These are phyloP conservation scores for Electrona antarctica DNA, from an alignment of 2,113 vertebrate genomes.

Conservation along the genomic window DNA sequence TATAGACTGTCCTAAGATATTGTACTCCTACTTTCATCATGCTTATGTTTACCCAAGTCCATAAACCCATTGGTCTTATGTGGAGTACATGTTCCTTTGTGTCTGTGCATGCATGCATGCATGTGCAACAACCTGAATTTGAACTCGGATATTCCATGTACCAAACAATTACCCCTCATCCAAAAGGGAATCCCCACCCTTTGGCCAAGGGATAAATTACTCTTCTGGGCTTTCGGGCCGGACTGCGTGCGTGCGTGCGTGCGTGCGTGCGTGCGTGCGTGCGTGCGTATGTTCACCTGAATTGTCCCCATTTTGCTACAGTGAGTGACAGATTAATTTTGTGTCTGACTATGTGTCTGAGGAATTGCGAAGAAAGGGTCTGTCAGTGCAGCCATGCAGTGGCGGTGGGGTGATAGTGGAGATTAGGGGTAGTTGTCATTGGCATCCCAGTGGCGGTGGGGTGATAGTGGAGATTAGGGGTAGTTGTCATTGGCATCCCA, in stretches of 20 bases:
- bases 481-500: conserved; percentile 91
- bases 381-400: conserved; percentile 84
- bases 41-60: conserved; percentile 70
- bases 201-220: too few species aligned
- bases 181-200: background rate
- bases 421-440: conserved; percentile 93
- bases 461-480: conserved; percentile 88
- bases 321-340: conserved; percentile 98
- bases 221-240: too few species aligned
- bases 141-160: conserved; percentile 4
- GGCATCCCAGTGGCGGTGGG: conserved; percentile 51
- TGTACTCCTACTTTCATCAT: conserved; percentile 61
- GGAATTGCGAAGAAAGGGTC: conserved; percentile 92
- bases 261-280: too few species aligned
- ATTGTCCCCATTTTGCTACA: too few species aligned
- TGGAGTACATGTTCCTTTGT: conserved; percentile 42
- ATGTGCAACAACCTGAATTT: conserved; percentile 9
- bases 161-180: conserved; percentile 32
- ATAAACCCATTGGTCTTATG: conserved; percentile 68
- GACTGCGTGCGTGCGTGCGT: too few species aligned
- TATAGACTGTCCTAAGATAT: conserved; percentile 53
- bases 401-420: conserved; percentile 76
- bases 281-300: too few species aligned
- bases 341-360: conserved; percentile 94
- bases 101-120: conserved; percentile 40